phyloP scores from a whole-genome alignment of 2,797 vertebrate species.

The Neopelma chrysocephalum region DNA sequence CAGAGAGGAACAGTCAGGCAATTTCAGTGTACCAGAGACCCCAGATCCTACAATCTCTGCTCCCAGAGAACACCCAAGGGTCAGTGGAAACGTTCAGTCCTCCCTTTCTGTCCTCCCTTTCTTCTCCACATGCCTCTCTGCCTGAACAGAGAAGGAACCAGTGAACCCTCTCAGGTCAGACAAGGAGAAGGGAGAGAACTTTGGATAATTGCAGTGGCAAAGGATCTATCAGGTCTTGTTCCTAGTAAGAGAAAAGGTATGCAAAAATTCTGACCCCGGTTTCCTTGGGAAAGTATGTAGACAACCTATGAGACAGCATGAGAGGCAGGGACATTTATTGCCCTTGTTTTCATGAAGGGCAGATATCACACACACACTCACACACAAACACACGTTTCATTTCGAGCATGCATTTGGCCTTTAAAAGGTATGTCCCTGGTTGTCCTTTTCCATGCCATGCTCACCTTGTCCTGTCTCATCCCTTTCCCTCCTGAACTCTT shows the following conservation, averaged over 20 bases:
- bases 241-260: neutral
- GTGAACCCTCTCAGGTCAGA: neutral
- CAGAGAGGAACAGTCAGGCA: neutral
- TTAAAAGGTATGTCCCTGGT: neutral
- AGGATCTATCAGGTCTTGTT: neutral
- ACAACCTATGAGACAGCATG: neutral
- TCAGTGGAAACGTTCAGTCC: neutral
- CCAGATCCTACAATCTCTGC: neutral
- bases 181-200: neutral
- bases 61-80: neutral
- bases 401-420: neutral
- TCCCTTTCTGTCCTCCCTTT: neutral
- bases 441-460: neutral
- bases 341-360: neutral
- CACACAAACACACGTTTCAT: neutral
- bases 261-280: neutral
- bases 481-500: neutral
- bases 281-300: neutral
- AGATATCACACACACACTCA: neutral
- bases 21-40: neutral
- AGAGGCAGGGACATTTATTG: neutral
- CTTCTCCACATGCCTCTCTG: neutral
- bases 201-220: neutral
- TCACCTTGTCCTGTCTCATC: neutral
- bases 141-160: neutral